Percentiles rank a stretch among this genome's conserved stretches.
Conservation (phyloP, 2,888 invertebrate genomes). For the Pocota personata region DNA sequence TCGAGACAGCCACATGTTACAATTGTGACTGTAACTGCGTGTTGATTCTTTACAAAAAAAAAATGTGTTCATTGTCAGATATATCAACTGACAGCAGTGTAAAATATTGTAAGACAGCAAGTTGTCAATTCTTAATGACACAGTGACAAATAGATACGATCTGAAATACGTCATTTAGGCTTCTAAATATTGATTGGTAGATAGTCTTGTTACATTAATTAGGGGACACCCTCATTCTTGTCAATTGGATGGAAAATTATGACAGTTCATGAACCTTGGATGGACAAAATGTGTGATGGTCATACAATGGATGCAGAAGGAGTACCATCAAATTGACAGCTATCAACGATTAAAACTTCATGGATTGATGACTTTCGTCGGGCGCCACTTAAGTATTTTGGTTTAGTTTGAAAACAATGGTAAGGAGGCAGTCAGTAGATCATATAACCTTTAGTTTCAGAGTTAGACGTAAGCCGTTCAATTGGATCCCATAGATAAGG, state of each 20-base stretch:
- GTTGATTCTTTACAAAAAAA: neutral
- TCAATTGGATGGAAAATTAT: neutral
- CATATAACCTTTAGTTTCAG: no score
- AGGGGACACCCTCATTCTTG: conserved; percentile 1
- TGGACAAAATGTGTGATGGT: neutral
- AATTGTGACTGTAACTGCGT: neutral
- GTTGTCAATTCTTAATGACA: neutral
- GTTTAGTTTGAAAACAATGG: no score
- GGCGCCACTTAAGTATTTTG: no score
- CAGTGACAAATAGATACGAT: neutral
- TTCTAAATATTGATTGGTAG: neutral
- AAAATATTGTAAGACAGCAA: neutral
- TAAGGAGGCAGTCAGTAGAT: no score
- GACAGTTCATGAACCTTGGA: neutral
- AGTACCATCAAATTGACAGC: neutral
- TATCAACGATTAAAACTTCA: no score
- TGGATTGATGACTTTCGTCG: neutral
- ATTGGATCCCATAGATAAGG: no score
- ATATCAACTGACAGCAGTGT: neutral
- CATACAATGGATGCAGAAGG: neutral
- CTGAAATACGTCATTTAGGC: neutral
- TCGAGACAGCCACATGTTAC: conserved; percentile 7
- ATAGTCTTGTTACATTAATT: neutral
- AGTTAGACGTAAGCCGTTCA: no score
- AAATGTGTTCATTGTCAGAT: conserved; percentile 15